Base-by-base conservation (phyloP, 2,797 vertebrate genomes). In the Mionectes olivaceus region DNA sequence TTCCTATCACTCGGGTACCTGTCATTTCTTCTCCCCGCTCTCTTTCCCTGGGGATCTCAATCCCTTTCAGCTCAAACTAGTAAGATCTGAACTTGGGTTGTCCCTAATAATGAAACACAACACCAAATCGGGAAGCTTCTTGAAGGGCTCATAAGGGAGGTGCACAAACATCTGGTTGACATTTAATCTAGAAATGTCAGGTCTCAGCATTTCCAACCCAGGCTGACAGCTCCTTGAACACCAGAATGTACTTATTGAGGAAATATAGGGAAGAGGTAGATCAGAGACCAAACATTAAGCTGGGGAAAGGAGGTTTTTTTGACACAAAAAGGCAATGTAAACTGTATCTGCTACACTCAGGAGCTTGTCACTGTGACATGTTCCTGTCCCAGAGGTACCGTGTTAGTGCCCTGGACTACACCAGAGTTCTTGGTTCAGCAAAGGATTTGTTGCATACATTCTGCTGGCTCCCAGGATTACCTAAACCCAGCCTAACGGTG, bases 111-210 rank as follows among this genome's bases (percentile, higher is more conserved):
- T 6, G 47, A 97, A 96, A 91, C 32, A 39, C 76, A 95, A 86
- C 44, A 69, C 68, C 41, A 47, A 82, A 76, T 9, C 44, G 88
- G 56, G 77, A 83, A 81, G 56, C 65, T 94, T 94, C 77, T 85
- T 87, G 79, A 91, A 94, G 83, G 82, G 53, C 73, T 86, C 43
- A 21, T 68, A 84, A 89, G 74, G 74, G 78, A 95, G 87, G 49
- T 83, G 65, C 5, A 25, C 39, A 50, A 70, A 96, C 93, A 94
- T 97, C 90, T 95, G 95, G 69, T 93, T 95, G 92, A 97, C 76
- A 97, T 94, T 96, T 97, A 87, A 96, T 91, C 80, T 94, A 94
- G 93, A 96, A 95, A 91, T 83, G 75, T 89, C 86, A 95, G 76
- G 65, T 87, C 75, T 96, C 69, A 89, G 87, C 91, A 94, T 73